Evolutionary conservation across 2,113 vertebrate species (phyloP).

Genomic region (Brachyhypopomus occidentalis): DNA sequence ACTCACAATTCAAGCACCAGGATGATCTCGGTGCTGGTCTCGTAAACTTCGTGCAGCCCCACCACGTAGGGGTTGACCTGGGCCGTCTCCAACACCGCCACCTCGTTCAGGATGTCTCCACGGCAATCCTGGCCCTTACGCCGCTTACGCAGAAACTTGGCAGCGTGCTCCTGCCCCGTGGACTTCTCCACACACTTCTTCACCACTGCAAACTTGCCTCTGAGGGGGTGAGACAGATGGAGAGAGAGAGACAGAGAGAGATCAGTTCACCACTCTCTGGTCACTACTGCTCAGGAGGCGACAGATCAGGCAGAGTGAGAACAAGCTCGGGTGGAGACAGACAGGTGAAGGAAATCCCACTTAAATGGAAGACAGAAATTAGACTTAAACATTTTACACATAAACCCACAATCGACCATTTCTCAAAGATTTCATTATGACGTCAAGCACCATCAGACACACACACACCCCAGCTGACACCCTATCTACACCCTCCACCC

Average conservation of each 20-base stretch:
- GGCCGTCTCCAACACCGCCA: slow-evolving; percentile 89
- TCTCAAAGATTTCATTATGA: too few species aligned
- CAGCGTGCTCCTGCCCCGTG: slow-evolving; percentile 88
- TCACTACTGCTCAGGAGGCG: slow-evolving; percentile 2
- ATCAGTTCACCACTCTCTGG: too few species aligned
- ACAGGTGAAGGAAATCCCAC: too few species aligned
- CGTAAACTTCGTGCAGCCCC: slow-evolving; percentile 91
- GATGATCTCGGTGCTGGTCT: slow-evolving; percentile 88
- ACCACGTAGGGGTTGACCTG: slow-evolving; percentile 86
- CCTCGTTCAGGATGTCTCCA: slow-evolving; percentile 91
- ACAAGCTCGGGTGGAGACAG: too few species aligned
- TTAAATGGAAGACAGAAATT: too few species aligned
- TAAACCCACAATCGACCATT: too few species aligned
- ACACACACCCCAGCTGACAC: slow-evolving; percentile 47
- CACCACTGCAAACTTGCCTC: slow-evolving; percentile 96
- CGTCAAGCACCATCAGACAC: too few species aligned
- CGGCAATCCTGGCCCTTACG: slow-evolving; percentile 92
- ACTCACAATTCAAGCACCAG: slow-evolving; percentile 95
- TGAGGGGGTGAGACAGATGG: slow-evolving; percentile 56
- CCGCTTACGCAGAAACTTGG: slow-evolving; percentile 93
- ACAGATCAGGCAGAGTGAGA: too few species aligned
- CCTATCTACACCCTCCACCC: slow-evolving; percentile 20
- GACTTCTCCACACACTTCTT: slow-evolving; percentile 91
- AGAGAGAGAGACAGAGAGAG: slow-evolving; percentile 37
- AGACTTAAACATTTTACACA: too few species aligned